Conservation (phyloP, 2,113 vertebrate species). For the Camelus bactrianus region DNA sequence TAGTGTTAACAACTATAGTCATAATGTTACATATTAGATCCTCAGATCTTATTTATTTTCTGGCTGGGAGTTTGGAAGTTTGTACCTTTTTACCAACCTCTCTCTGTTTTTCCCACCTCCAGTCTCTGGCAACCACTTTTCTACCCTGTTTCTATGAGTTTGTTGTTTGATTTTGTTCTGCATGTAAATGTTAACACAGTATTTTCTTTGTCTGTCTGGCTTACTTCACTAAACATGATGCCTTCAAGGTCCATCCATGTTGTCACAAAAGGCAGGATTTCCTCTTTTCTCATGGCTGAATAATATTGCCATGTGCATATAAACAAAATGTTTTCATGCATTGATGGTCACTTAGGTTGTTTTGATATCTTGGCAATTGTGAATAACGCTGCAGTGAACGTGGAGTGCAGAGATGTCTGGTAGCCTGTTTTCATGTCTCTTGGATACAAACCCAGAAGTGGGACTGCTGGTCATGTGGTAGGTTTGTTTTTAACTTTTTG, state of each 20-base stretch:
- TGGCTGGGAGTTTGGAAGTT: not conserved
- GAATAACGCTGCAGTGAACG: not conserved
- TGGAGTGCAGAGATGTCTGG: not conserved
- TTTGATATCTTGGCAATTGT: not conserved
- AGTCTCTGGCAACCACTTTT: not conserved
- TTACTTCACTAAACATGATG: not conserved
- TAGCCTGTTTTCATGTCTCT: not conserved
- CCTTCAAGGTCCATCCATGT: not conserved
- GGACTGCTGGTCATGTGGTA: not conserved
- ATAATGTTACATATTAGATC: not conserved
- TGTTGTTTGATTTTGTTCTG: not conserved
- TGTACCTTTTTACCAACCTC: not conserved
- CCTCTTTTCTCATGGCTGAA: not conserved
- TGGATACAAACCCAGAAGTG: not conserved
- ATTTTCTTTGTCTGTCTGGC: not conserved
- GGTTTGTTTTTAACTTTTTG: not conserved
- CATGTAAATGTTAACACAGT: not conserved
- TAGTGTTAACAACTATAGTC: not conserved
- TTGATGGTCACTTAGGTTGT: not conserved
- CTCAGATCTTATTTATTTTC: not conserved
- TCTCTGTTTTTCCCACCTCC: not conserved
- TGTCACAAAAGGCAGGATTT: not conserved
- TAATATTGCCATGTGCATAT: not conserved
- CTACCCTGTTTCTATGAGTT: not conserved
- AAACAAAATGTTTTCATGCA: too few relatives aligned